Evolutionary conservation across 1,140 invertebrate species (phyloP), one percentile per base, ranked within the genome.

Genomic region (Hylaeus anthracinus): DNA sequence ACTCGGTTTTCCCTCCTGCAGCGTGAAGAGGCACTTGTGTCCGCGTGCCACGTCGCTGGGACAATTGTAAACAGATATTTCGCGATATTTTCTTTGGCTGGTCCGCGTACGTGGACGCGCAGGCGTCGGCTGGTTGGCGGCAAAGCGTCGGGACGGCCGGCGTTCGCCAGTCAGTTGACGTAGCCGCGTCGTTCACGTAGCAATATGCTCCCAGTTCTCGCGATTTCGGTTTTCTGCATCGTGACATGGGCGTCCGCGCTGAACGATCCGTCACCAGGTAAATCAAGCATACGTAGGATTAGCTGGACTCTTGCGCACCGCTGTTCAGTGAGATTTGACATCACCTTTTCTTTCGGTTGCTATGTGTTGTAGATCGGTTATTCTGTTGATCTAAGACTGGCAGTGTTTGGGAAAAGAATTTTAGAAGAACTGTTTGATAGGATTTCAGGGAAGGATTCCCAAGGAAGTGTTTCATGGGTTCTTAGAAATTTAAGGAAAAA

Each of bases 251-350:
- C 88, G 75, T 90, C 87, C 76, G 92, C 90, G 79, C 81, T 92
- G 61, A 93, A 89, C 83, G 92, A 93, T 89, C 90, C 91, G 66
- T 86, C 89, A 72, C 70, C 91, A 90, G 92, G 92, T 93, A 93
- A 92, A 90, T 67, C 67, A 61, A 74, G 9, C 26, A 67, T 60
- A 66, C 60, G 43, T 61, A 10, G 14, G 71, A 72, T 26, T 51
- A 67, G 3, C 55, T 5, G 14, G 56, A 58, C 9, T 4, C 43
- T 70, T n/a, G 1, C 39, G 8, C 15, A 26, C 41, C 12, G 15
- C 4, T 56, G 9, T 48, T 58, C 63, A 65, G 48, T 41, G 61
- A 41, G 8, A 51, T 12, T 8, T 5, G 15, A 12, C n/a, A 26
- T 39, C 3, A 3, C 5, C 2, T 37, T 53, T 12, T 14, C 37